phyloP scores from a whole-genome alignment of 2,113 vertebrate species.

The Oplegnathus fasciatus region DNA sequence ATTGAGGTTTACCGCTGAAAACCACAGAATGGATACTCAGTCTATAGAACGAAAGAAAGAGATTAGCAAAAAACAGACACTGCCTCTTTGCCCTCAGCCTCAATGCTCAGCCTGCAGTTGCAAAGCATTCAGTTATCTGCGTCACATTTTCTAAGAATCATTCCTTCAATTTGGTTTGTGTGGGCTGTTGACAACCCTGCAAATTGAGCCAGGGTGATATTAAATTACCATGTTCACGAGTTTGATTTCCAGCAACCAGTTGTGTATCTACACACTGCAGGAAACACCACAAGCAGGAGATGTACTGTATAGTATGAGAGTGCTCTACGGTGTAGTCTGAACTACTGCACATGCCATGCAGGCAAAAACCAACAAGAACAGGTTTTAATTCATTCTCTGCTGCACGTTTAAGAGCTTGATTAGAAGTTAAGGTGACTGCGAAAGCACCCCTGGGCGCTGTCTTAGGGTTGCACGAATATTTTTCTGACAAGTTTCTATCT shows the following conservation, averaged over 20 bases:
- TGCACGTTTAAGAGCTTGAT: neutral
- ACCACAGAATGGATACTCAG: neutral
- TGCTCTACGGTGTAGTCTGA: neutral
- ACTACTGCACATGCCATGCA: neutral
- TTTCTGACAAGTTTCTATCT: neutral
- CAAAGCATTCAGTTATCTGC: neutral
- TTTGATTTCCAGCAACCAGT: neutral
- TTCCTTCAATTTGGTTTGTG: neutral
- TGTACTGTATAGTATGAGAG: neutral
- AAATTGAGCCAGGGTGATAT: neutral
- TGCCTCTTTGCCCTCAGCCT: neutral
- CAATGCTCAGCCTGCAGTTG: neutral
- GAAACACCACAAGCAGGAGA: neutral
- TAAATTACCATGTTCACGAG: neutral
- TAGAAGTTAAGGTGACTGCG: neutral
- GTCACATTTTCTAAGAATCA: neutral
- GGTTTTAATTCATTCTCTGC: no score
- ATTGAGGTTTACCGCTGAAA: slow-evolving; percentile 36
- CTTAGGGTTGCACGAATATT: neutral
- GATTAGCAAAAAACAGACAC: neutral
- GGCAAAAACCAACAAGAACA: neutral
- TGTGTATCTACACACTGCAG: neutral
- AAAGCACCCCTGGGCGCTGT: neutral
- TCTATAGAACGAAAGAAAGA: neutral
- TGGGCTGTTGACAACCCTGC: neutral